Base-by-base conservation (phyloP, 2,888 invertebrate species). In the Rotaria magnacalcarata region DNA sequence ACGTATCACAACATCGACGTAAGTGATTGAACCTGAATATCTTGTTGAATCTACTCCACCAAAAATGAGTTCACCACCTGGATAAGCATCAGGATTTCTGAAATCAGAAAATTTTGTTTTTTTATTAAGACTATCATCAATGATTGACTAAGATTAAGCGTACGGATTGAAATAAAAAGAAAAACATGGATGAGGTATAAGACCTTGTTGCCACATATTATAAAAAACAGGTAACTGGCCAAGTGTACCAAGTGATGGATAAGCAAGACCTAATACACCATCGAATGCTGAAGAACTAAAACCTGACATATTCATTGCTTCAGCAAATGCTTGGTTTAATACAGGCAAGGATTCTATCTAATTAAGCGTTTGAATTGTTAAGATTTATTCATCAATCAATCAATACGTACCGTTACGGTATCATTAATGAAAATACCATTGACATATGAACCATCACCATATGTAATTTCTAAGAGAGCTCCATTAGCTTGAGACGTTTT, bases 91-190 rank as follows among this genome's bases (percentile, higher is more conserved):
- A 2, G 80, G 43, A 67, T 67, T 27, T 27, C 67, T 67, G 16
- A 34, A 5, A 5, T 0, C 10, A 16, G 34, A 34, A 34, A 34
- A 34, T 14, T 52, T 52, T 16, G 1, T 1, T 52, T 52, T 34
- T 34, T 34, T 34, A 34, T 34, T 34, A 34, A 34, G 2, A 34
- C 34, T 34, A 34, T 34, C 34, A 27, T 34, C 34, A 19, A 67
- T 34, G 2, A 27, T 34, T 34, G 34, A 47, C 11, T 27, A 14
- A 11, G 3, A 67, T 60, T 24, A 56, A 56, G 24, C 19, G 5
- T 47, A 80, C 80, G 80, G 80, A 80, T 80, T 80, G 14, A 80
- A 80, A n/a, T 80, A 80, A 47, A 80, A 80, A 3, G 80, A 80
- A 47, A 80, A 80, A 24, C 21, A 14, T 24, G 80, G 47, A 24